phyloP scores from a whole-genome alignment of 2,888 invertebrate genomes.

The Gortyna flavago region DNA sequence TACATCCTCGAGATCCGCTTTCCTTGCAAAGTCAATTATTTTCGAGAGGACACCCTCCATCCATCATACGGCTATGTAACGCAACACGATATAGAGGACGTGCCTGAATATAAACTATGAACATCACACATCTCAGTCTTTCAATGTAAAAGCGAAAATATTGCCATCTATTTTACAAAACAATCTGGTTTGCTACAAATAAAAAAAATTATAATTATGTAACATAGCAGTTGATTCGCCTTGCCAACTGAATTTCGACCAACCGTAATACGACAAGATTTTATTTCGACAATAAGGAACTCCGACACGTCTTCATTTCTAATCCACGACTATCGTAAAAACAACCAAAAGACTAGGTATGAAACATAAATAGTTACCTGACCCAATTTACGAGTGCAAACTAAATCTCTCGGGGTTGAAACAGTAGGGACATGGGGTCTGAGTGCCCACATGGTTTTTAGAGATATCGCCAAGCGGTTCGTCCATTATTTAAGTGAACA shows the following conservation, averaged over 20 bases:
- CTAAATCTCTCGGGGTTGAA: not conserved
- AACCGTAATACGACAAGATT: too few species aligned
- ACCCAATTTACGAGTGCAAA: not conserved
- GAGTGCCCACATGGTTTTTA: not conserved
- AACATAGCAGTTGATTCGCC: not conserved
- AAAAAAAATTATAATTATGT: not conserved
- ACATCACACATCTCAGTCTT: not conserved
- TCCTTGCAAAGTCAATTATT: conserved; percentile 41
- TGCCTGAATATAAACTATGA: conserved; percentile 26
- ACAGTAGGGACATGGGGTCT: not conserved
- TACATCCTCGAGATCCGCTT: conserved; percentile 14
- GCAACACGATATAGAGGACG: not conserved
- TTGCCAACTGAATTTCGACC: too few species aligned
- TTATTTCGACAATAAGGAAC: too few species aligned
- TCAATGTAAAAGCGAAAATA: not conserved
- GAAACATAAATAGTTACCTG: not conserved
- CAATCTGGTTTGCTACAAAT: not conserved
- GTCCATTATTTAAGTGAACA: not conserved
- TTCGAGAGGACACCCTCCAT: conserved; percentile 37
- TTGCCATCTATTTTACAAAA: not conserved
- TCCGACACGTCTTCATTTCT: too few species aligned
- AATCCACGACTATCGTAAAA: not conserved
- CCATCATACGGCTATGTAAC: conserved; percentile 27
- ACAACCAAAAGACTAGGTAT: not conserved
- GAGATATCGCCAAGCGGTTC: not conserved